These are phyloP conservation scores for Drosophila yakuba DNA, from an alignment of 1,140 invertebrate genomes.

Conservation along the genomic window DNA sequence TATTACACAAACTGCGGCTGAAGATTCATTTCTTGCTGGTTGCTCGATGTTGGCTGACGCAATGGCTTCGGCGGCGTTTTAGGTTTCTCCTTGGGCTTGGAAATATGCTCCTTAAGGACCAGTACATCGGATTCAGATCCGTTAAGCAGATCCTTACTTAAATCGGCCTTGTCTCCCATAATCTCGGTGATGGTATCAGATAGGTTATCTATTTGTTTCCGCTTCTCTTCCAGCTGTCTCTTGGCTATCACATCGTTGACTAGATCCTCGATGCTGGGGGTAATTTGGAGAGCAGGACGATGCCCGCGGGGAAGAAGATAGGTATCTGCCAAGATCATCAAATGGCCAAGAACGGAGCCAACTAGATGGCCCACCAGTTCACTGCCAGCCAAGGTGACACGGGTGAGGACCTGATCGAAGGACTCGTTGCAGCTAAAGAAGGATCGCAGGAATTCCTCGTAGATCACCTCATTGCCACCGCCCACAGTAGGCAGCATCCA, in stretches of 20 bases:
- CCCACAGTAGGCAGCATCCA: constrained; percentile 64
- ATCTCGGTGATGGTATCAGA: neutral
- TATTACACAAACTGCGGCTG: neutral
- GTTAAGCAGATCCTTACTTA: neutral
- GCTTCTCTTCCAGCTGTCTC: neutral
- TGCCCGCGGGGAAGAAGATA: constrained; percentile 20
- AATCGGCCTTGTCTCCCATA: neutral
- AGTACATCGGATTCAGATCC: constrained; percentile 4
- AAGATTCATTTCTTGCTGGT: neutral
- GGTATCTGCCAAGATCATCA: constrained; percentile 32
- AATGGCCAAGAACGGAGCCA: constrained; percentile 10
- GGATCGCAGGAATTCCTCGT: constrained; percentile 48
- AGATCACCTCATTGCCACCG: constrained; percentile 48
- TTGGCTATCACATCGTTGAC: constrained; percentile 42
- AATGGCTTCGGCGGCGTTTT: constrained; percentile 16
- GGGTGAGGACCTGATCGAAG: constrained; percentile 93
- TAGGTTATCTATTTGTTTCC: neutral
- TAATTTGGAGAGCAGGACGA: constrained; percentile 7
- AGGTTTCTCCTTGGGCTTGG: neutral
- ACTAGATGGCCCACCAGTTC: constrained; percentile 24
- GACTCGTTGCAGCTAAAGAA: constrained; percentile 85
- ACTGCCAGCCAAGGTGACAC: neutral
- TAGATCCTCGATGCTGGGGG: constrained; percentile 41
- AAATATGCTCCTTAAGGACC: neutral
- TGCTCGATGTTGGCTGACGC: neutral